Conservation (phyloP, 2,797 vertebrate genomes). For the Lepilemur ruficaudatus region DNA sequence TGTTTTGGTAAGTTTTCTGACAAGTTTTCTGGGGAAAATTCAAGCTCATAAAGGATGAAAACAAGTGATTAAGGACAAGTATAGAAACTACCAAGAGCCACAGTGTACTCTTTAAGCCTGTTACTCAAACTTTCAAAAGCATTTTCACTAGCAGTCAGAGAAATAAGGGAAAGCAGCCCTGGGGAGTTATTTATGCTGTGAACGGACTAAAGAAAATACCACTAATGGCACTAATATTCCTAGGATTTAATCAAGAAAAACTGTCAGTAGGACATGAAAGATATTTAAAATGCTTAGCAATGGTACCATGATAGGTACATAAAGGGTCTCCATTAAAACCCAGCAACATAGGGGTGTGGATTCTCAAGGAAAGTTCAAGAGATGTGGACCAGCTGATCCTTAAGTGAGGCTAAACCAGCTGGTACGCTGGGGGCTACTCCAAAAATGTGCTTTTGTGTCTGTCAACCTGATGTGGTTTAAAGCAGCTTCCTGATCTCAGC, state of each 20-base stretch:
- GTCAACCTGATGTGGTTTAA: not conserved
- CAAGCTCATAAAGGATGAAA: not conserved
- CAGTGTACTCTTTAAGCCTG: too few relatives aligned
- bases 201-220: not conserved
- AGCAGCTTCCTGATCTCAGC: not conserved
- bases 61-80: not conserved
- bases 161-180: not conserved
- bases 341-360: not conserved
- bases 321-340: not conserved
- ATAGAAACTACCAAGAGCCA: not conserved
- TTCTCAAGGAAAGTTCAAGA: not conserved
- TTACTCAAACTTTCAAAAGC: not conserved
- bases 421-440: not conserved
- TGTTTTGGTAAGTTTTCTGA: not conserved
- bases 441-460: not conserved
- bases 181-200: not conserved
- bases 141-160: not conserved
- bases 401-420: not conserved
- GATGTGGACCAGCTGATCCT: not conserved
- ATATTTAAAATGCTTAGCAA: not conserved
- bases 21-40: not conserved
- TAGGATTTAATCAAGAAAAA: not conserved
- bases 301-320: not conserved
- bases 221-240: not conserved
- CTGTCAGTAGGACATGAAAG: not conserved